Evolutionary conservation across 1,140 invertebrate genomes (phyloP).

Genomic region (Venustaconcha ellipsiformis): DNA sequence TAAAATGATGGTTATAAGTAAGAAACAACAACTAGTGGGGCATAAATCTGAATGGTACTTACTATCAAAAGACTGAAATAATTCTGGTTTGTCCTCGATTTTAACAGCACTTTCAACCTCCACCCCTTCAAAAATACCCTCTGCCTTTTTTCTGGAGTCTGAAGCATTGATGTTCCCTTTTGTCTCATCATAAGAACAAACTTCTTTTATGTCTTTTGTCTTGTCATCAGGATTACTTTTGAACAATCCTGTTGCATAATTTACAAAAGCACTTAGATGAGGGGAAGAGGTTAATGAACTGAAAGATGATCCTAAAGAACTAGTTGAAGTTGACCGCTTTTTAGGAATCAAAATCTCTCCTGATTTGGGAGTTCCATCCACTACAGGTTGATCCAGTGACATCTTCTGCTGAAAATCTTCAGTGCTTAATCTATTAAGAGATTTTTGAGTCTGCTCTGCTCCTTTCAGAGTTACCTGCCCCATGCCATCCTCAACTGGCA

Average conservation of each 20-base stretch:
- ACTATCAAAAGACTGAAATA: constrained; percentile 95
- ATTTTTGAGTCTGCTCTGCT: constrained; percentile 28
- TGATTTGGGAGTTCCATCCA: constrained; percentile 6
- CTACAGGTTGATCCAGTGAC: constrained; percentile 24
- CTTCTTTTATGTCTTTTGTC: constrained; percentile 53
- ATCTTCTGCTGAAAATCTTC: constrained; percentile 34
- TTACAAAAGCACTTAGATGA: constrained; percentile 64
- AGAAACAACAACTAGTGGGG: too few species aligned
- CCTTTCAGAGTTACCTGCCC: constrained; percentile 36
- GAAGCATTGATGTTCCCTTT: background rate
- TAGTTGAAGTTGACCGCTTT: constrained; percentile 22
- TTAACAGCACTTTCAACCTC: constrained; percentile 78
- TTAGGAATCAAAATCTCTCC: constrained; percentile 14
- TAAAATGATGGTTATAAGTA: too few species aligned
- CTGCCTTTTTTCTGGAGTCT: too few species aligned
- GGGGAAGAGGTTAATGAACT: constrained; percentile 47
- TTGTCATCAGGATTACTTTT: constrained; percentile 52
- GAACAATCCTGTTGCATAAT: constrained; percentile 71
- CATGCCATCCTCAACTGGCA: constrained; percentile 42
- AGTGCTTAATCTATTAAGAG: constrained; percentile 33
- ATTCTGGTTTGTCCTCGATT: constrained; percentile 92
- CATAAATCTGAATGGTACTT: constrained; percentile 68
- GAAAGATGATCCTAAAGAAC: constrained; percentile 47
- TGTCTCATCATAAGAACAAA: background rate
- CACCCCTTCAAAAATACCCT: constrained; percentile 15